Percentiles rank a stretch among this genome's conserved stretches.
Evolutionary conservation across 2,888 invertebrate genomes (phyloP).

Genomic region (Boloria selene): DNA sequence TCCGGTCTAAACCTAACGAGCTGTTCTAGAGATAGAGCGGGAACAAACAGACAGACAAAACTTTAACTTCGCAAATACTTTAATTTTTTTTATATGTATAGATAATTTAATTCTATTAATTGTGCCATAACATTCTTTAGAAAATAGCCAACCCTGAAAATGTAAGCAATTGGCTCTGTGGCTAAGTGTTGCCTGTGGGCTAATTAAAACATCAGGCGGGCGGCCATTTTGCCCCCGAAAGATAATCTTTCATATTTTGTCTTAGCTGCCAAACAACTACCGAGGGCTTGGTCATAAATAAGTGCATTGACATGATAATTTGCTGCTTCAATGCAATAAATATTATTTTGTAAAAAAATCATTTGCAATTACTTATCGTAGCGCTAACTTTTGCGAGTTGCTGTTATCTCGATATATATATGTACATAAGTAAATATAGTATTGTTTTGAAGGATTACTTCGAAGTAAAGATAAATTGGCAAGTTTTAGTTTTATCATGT

Average conservation of each 20-base stretch:
- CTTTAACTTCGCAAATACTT: no score
- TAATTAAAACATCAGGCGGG: constrained; percentile 77
- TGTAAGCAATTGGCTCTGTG: constrained; percentile 60
- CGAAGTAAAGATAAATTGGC: no score
- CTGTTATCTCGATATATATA: no score
- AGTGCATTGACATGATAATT: constrained; percentile 18
- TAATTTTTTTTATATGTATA: no score
- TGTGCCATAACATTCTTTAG: constrained; percentile 2
- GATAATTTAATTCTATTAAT: background rate
- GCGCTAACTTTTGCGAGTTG: background rate
- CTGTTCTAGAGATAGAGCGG: no score
- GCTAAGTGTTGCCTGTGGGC: constrained; percentile 76
- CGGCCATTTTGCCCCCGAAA: constrained; percentile 61
- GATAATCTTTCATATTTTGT: constrained; percentile 79
- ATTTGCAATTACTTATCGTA: constrained; percentile 4
- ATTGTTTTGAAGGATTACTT: no score
- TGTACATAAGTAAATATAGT: no score
- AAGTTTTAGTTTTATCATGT: no score
- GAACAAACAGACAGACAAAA: no score
- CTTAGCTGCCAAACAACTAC: constrained; percentile 63
- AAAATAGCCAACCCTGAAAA: constrained; percentile 52
- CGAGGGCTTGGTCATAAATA: constrained; percentile 39
- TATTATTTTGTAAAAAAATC: constrained; percentile 9
- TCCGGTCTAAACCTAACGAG: no score
- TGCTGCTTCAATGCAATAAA: constrained; percentile 17